Evolutionary conservation across 2,113 vertebrate species (phyloP), one percentile per base, ranked within the genome.

Genomic region (Tichodroma muraria): DNA sequence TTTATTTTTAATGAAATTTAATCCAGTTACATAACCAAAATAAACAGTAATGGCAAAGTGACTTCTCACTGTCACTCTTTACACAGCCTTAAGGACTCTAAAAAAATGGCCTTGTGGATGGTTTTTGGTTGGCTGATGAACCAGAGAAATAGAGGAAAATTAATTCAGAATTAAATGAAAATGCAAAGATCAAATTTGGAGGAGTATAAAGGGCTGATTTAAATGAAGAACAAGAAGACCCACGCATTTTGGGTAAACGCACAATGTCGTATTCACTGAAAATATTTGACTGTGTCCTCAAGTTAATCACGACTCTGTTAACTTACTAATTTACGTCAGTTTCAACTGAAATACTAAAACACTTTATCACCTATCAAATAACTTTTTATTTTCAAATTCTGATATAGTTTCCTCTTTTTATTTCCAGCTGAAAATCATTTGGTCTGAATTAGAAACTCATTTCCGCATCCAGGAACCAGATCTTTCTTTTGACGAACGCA

Each of bases 341-440:
- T 87, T 83, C 45, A 80, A 77, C 59, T 21, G 19, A 85, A 88
- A 76, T 33, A 73, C 15, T 65, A 52, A n/a, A 81, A 45, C 10
- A 21, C 2, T 75, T 79, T 38, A 87, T 57, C 19, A 63, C 17
- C 37, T 47, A n/a, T 65, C 31, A 65, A 79, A 35, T 15, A 68
- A 6, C 21, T 5, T 79, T 24, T 31, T 53, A 27, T 75, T 65
- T 86, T 56, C n/a, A 16, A 69, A 11, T 87, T 71, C 24, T 45
- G 21, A 75, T 81, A 59, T 5, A 30, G 4, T 19, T 88, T 47
- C 50, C 21, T 56, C 16, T 63, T 75, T 76, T 79, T 30, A 52
- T 57, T 92, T 90, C 59, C 59, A 90, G n/a, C 50, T 92, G 93
- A 92, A 90, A 80, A 82, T 69, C 21, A 77, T 88, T 94, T 94